These are phyloP conservation scores for Ctenopoma multispine DNA, from an alignment of 2,797 vertebrate genomes.

Conservation along the genomic window DNA sequence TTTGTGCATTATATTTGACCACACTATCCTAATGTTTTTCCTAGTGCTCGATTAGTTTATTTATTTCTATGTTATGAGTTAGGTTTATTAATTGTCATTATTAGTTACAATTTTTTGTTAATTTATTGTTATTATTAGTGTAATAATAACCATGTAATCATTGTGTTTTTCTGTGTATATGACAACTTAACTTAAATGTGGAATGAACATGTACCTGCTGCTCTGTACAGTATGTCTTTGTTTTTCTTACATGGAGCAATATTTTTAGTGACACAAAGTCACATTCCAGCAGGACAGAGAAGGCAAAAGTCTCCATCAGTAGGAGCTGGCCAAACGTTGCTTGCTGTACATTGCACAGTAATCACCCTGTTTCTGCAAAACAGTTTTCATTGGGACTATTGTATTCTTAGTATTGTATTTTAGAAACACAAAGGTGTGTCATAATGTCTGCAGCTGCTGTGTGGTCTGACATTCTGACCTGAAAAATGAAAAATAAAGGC, in stretches of 20 bases:
- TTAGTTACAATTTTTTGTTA: no score
- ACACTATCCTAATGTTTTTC: no score
- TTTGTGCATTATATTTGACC: no score
- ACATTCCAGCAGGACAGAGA: conserved; percentile 4
- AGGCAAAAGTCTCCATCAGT: background rate
- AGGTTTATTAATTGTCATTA: no score
- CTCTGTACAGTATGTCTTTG: background rate
- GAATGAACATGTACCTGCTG: background rate
- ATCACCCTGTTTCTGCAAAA: conserved; percentile 23
- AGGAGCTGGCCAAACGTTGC: background rate
- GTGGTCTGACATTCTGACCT: conserved; percentile 23
- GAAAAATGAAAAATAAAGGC: conserved; percentile 5
- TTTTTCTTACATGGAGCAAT: background rate
- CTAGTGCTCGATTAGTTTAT: no score
- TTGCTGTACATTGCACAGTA: conserved; percentile 13
- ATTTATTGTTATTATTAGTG: no score
- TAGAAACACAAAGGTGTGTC: conserved; percentile 8
- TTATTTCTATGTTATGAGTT: no score
- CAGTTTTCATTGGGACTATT: conserved; percentile 13
- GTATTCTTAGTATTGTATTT: conserved; percentile 22
- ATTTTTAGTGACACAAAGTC: background rate
- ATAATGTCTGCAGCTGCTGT: conserved; percentile 1
- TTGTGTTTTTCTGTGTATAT: no score
- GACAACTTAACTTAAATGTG: no score
- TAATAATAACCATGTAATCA: no score